phyloP scores from a whole-genome alignment of 2,797 vertebrate species.

The Esox masquinongy region DNA sequence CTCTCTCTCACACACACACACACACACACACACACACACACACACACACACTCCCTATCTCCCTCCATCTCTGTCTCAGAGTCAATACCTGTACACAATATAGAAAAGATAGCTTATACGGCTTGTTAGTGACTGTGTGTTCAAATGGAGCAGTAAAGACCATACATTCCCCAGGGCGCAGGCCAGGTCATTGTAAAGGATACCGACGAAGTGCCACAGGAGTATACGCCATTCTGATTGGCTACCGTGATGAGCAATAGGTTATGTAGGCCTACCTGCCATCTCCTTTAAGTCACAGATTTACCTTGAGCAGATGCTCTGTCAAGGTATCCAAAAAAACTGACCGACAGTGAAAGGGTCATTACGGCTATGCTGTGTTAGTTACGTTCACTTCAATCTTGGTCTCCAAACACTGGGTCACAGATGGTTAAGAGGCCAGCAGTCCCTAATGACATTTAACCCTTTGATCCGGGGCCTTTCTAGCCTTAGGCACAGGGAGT shows the following conservation, averaged over 20 bases:
- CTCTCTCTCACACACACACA: slow-evolving; percentile 40
- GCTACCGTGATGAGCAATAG: slow-evolving; percentile 4
- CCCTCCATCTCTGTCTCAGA: slow-evolving; percentile 47
- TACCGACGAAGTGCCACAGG: background rate
- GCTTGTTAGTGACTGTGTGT: slow-evolving; percentile 31
- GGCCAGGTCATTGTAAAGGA: slow-evolving; percentile 16
- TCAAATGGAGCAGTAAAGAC: slow-evolving; percentile 12
- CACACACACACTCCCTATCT: slow-evolving; percentile 36
- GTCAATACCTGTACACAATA: slow-evolving; percentile 46
- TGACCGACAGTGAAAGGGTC: slow-evolving; percentile 1
- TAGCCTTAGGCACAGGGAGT: slow-evolving; percentile 4
- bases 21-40: slow-evolving; percentile 42
- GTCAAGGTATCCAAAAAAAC: background rate
- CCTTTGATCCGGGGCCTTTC: slow-evolving; percentile 1
- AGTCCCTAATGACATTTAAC: slow-evolving; percentile 6
- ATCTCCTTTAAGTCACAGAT: slow-evolving; percentile 6
- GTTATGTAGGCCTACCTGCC: background rate
- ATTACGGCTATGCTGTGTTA: background rate
- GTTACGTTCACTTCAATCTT: background rate
- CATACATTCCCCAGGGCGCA: background rate
- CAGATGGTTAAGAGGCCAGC: slow-evolving; percentile 10
- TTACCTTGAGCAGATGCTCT: slow-evolving; percentile 7
- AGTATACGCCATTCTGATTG: background rate
- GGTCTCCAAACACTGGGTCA: slow-evolving; percentile 7
- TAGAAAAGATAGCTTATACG: slow-evolving; percentile 42